Evolutionary conservation across 2,113 vertebrate species (phyloP), one percentile per base, ranked within the genome.

Genomic region (Cisticola juncidis): DNA sequence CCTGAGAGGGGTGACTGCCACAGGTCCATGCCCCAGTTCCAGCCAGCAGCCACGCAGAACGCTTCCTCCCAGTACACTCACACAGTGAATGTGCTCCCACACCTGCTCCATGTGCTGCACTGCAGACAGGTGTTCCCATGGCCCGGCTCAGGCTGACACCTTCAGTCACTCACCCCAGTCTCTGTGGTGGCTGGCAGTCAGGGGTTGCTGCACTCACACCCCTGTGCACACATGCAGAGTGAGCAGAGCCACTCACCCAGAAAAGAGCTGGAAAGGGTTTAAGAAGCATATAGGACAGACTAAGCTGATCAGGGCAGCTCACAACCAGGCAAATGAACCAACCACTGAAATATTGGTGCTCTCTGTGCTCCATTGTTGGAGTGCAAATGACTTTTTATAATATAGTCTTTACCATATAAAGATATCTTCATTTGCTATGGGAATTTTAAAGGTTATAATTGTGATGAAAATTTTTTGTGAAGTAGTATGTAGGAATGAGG

Each of bases 111-210:
- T 4, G 25, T 68, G 62, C 54, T 90, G 71, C 44, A 4, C 42
- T 13, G 3, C 6, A 26, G 48, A 6, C 33, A 22, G 9, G 0
- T 53, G 68, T 51, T 72, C 35, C 38, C 33, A 8, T 31, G 26
- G 40, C 24, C 40, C 64, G 7, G 31, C n/a, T 25, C 60, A 45
- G 23, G 17, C 60, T 81, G 92, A 9, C 42, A 15, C 44, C 48
- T 58, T 3, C n/a, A 70, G 7, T 23, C 33, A 6, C 33, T 66
- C 0, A 0, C 12, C 17, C 28, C 3, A 0, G 9, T 51, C 38
- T 78, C 42, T 58, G 42, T 1, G 3, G 17, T 42, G 28, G 21
- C 12, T 73, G 50, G 19, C 36, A 38, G 50, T 57, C 42, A n/a
- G 22, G 36, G 13, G 14, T 18, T 61, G 33, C 65, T 48, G 45